Evolutionary conservation across 37 sponge, comb jelly and placozoan species (phyloP).

Genomic region (Axinella damicornis): DNA sequence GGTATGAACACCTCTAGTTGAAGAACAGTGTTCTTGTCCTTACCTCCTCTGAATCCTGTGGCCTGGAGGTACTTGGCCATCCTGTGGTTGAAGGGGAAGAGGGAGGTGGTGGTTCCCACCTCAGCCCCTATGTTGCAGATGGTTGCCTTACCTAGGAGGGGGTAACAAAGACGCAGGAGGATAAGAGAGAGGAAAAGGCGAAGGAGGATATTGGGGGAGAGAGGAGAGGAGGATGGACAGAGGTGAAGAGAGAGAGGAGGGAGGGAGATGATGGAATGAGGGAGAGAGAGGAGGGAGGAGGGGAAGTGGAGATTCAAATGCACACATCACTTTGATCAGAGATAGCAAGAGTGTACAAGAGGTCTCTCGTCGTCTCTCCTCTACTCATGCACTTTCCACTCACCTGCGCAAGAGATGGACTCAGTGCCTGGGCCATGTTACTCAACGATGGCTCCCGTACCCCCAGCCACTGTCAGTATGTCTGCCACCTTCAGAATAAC

Average conservation of each 20-base stretch:
- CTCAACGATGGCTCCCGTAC: slow-evolving; percentile 99
- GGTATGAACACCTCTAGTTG: too few relatives aligned
- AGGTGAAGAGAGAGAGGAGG: too few relatives aligned
- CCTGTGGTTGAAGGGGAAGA: slow-evolving; percentile 96
- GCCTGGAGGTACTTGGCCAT: slow-evolving; percentile 93
- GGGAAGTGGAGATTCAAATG: too few relatives aligned
- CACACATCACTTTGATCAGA: too few relatives aligned
- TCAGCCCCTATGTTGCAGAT: slow-evolving; percentile 99
- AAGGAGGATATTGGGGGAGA: too few relatives aligned
- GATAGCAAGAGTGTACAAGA: too few relatives aligned
- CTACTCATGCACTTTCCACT: too few relatives aligned
- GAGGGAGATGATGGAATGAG: too few relatives aligned
- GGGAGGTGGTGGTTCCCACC: slow-evolving; percentile 98
- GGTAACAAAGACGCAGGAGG: background rate
- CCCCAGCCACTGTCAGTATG: slow-evolving; percentile 97
- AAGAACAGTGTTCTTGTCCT: background rate
- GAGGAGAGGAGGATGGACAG: too few relatives aligned
- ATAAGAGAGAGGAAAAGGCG: background rate
- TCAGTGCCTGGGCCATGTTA: slow-evolving; percentile 98
- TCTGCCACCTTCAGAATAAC: slow-evolving; percentile 98
- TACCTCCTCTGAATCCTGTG: slow-evolving; percentile 88
- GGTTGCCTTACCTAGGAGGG: slow-evolving; percentile 93
- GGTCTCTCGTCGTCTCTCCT: too few relatives aligned
- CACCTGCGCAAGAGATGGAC: slow-evolving; percentile 98
- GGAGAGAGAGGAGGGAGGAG: too few relatives aligned